phyloP scores from a whole-genome alignment of 64 coral and sea anemone species.

The Dendronephthya gigantea region DNA sequence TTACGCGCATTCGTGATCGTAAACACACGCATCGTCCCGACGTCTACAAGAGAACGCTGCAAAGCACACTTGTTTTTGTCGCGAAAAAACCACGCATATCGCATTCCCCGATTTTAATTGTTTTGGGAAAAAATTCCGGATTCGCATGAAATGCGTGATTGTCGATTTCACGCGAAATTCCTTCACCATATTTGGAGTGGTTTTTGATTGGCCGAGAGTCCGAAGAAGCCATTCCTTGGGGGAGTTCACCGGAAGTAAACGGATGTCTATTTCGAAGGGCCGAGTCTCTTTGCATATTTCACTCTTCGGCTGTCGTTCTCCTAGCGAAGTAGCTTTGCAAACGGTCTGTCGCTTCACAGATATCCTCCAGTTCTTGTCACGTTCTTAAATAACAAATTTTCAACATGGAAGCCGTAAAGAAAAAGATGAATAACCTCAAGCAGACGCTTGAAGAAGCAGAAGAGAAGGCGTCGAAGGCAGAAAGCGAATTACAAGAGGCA shows the following conservation, averaged over 20 bases:
- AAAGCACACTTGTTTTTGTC: too few relatives aligned
- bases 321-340: not conserved
- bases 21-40: too few relatives aligned
- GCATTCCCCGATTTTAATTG: not conserved
- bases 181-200: conserved; percentile 14
- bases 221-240: not conserved
- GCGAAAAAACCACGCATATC: too few relatives aligned
- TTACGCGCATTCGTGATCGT: too few relatives aligned
- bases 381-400: not conserved
- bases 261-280: not conserved
- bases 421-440: not conserved
- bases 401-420: conserved; percentile 12
- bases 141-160: not conserved
- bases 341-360: not conserved
- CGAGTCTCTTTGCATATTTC: not conserved
- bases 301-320: not conserved
- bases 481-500: not conserved
- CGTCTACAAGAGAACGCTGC: too few relatives aligned
- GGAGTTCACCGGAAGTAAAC: conserved; percentile 3
- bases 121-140: not conserved
- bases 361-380: not conserved
- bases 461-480: not conserved
- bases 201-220: not conserved
- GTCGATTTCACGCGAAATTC: not conserved
- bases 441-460: not conserved